phyloP scores from a whole-genome alignment of 2,113 vertebrate species.

The Muntiacus reevesi region DNA sequence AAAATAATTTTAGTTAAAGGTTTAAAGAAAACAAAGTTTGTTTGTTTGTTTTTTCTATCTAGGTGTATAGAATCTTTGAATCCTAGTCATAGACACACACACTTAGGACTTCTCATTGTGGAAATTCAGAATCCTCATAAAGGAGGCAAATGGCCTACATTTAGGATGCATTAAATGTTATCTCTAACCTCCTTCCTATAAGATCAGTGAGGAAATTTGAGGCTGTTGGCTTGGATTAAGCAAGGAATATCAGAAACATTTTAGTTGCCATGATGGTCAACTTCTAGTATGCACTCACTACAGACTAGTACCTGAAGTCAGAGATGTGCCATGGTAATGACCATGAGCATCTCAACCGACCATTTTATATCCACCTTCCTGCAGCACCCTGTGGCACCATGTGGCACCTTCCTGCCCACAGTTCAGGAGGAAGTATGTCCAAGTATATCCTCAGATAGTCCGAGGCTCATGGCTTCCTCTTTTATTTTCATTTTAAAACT shows the following conservation, averaged over 20 bases:
- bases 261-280: neutral
- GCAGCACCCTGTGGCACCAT: neutral
- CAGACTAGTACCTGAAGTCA: neutral
- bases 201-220: neutral
- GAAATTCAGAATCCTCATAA: neutral
- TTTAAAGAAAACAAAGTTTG: neutral
- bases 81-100: neutral
- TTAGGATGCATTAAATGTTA: neutral
- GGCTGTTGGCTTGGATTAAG: neutral
- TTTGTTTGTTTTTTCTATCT: neutral
- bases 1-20: slow-evolving; percentile 28
- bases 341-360: neutral
- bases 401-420: neutral
- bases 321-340: neutral
- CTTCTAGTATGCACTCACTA: neutral
- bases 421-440: neutral
- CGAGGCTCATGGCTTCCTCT: neutral
- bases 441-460: neutral
- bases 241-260: neutral
- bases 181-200: neutral
- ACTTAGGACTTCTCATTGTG: neutral
- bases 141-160: neutral
- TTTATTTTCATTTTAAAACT: slow-evolving; percentile 10
- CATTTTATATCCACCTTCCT: rapidly evolving
- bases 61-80: neutral